Base-by-base conservation (phyloP, 1,140 invertebrate species). In the Eurosta solidaginis region DNA sequence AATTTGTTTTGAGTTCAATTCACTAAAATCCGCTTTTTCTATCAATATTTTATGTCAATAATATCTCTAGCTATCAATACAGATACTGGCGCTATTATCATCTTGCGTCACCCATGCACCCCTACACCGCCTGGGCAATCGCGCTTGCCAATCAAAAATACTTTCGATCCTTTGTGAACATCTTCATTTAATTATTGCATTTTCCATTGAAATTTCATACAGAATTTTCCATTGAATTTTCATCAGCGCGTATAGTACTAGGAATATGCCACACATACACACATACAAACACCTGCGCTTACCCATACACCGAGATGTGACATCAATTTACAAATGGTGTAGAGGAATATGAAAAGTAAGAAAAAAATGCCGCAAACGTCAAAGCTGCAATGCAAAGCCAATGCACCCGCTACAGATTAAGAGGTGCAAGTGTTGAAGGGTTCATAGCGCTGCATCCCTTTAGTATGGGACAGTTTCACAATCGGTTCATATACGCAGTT, bases 221-320 rank as follows among this genome's bases (percentile, higher is more conserved):
- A 68, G 59, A 68, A 68, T 68, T 68, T 68, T 68, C 59, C 59
- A 68, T 68, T 68, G 59, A 68, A 68, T 68, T 68, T 68, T 68
- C 59, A 68, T 68, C 59, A 68, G 59, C 59, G 59, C 59, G 59
- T 68, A 12, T n/a, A 40, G 36, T 6, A 7, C n/a, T 36, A 40
- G 33, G 9, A 63, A 33, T 0, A 25, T 1, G 17, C 2, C n/a
- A 1, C 14, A 36, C 17, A 14, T 33, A 59, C 25, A 59, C 3
- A 27, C 52, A 29, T 1, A 27, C 2, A 52, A n/a, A n/a, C n/a
- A 1, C 9, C 25, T 10, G 7, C 45, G 14, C 45, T 4, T 59
- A 29, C 52, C n/a, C n/a, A n/a, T n/a, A n/a, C n/a, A n/a, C n/a
- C n/a, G n/a, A n/a, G n/a, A 54, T 29, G 22, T 36, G 33, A 14